Percentiles rank a stretch among this genome's conserved stretches.
Conservation (phyloP, 1,140 invertebrate genomes). For the Drosophila triauraria region DNA sequence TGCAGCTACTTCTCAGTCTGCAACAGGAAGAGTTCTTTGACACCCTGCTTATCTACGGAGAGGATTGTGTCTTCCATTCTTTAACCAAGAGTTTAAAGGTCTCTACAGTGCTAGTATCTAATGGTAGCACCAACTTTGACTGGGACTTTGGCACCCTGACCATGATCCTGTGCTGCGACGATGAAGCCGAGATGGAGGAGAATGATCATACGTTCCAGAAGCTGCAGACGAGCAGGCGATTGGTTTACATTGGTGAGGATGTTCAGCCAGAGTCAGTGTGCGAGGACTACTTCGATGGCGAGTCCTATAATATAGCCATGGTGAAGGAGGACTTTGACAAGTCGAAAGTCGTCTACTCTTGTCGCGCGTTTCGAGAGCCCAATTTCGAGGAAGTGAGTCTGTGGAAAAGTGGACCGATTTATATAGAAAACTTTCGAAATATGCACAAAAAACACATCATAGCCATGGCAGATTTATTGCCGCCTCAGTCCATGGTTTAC, state of each 20-base stretch:
- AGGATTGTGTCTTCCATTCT: conserved; percentile 40
- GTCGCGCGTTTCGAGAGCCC: conserved; percentile 26
- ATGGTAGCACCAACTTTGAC: conserved; percentile 35
- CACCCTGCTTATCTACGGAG: conserved; percentile 47
- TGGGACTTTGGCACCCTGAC: conserved; percentile 45
- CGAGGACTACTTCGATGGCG: conserved; percentile 9
- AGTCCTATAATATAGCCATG: conserved; percentile 59
- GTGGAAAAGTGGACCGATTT: conserved; percentile 14
- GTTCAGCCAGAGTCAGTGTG: conserved; percentile 17
- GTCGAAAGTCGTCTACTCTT: conserved; percentile 14
- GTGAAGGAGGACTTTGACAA: conserved; percentile 10
- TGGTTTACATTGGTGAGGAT: conserved; percentile 7
- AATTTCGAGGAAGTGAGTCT: conserved; percentile 4
- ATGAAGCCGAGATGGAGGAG: conserved; percentile 7
- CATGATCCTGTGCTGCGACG: conserved; percentile 44
- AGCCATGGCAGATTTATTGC: conserved; percentile 40
- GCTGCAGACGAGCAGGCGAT: conserved; percentile 36
- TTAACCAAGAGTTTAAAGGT: conserved; percentile 10
- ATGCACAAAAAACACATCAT: conserved; percentile 23
- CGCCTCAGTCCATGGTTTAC: conserved; percentile 55
- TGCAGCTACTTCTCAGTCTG: conserved; percentile 24
- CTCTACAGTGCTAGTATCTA: conserved; percentile 29
- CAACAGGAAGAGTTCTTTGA: conserved; percentile 35
- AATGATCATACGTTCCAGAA: conserved; percentile 12
- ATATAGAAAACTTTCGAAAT: conserved; percentile 51